These are phyloP conservation scores for Cryptotermes secundus DNA, from an alignment of 1,140 invertebrate species.

Conservation along the genomic window DNA sequence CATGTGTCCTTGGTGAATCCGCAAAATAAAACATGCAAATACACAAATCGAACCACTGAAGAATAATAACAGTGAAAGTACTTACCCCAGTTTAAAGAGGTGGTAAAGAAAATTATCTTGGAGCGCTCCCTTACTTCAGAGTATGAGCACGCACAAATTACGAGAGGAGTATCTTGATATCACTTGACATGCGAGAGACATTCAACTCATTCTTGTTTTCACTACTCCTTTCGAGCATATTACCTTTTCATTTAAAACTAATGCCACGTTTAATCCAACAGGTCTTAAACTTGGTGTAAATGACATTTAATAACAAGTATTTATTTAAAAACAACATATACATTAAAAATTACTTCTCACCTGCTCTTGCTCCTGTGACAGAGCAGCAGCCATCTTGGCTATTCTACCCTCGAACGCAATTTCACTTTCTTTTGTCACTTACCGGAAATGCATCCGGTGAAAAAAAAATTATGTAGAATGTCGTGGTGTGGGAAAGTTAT, in stretches of 20 bases:
- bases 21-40: background rate
- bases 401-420: constrained; percentile 26
- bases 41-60: background rate
- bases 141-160: background rate
- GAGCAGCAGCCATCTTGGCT: constrained; percentile 62
- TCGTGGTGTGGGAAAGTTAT: no score
- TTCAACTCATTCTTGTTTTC: background rate
- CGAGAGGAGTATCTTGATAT: background rate
- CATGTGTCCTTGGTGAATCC: background rate
- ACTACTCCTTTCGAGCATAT: background rate
- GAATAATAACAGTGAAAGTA: background rate
- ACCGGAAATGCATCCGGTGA: constrained; percentile 10
- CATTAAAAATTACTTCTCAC: constrained; percentile 52
- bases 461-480: no score
- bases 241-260: background rate
- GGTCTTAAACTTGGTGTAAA: background rate
- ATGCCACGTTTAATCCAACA: background rate
- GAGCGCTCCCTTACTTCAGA: background rate
- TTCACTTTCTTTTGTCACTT: background rate
- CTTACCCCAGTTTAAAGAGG: background rate
- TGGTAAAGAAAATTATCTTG: background rate
- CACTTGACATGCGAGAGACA: background rate
- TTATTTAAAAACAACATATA: constrained; percentile 27
- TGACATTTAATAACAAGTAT: constrained; percentile 29
- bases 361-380: constrained; percentile 68